These are phyloP conservation scores for Barnardius zonarius DNA, from an alignment of 2,113 vertebrate genomes.

Conservation along the genomic window DNA sequence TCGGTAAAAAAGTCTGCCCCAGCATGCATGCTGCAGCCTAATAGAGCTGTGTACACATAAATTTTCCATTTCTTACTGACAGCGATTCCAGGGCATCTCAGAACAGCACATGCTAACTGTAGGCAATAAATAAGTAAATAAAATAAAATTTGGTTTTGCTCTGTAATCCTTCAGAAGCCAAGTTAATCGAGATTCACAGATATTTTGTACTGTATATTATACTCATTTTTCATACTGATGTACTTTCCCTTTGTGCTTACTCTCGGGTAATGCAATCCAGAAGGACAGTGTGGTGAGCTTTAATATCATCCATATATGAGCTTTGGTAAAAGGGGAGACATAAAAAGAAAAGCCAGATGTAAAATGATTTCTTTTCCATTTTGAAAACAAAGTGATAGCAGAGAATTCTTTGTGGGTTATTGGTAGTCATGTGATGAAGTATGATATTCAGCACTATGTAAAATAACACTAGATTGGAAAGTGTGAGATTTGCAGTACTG, in stretches of 20 bases:
- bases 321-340: not conserved
- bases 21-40: not conserved
- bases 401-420: not conserved
- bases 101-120: not conserved
- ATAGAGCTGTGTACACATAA: not conserved
- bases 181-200: not conserved
- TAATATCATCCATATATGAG: not conserved
- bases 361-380: not conserved
- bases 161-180: not conserved
- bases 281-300: not conserved
- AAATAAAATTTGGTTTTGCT: not conserved
- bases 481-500: not conserved
- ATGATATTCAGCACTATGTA: not conserved
- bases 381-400: not conserved
- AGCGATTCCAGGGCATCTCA: not conserved
- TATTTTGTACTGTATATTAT: not conserved
- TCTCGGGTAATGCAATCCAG: not conserved
- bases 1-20: not conserved
- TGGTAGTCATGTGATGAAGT: not conserved
- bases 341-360: not conserved
- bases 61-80: not conserved
- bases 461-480: not conserved
- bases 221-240: not conserved
- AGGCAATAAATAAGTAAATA: slow-evolving; percentile 6
- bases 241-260: not conserved